phyloP scores from a whole-genome alignment of 1,140 invertebrate genomes.

The Drosophila murphyi region DNA sequence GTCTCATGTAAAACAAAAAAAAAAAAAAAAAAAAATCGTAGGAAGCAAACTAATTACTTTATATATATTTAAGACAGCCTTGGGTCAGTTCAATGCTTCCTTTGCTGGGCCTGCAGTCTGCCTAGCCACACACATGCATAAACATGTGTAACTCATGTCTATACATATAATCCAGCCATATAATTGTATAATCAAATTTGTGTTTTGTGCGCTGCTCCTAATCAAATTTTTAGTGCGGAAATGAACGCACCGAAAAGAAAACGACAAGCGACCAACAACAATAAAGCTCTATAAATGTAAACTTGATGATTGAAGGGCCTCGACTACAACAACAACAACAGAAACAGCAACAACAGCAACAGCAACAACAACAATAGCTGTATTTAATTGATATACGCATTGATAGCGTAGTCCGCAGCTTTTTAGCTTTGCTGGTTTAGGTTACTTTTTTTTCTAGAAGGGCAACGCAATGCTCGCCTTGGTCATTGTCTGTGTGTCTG shows the following conservation, averaged over 20 bases:
- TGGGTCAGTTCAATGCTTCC: conserved; percentile 46
- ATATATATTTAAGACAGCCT: conserved; percentile 22
- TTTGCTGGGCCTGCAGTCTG: conserved; percentile 21
- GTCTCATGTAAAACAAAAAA: conserved; percentile 17
- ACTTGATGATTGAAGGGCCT: conserved; percentile 69
- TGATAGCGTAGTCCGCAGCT: conserved; percentile 54
- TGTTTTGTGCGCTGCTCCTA: conserved; percentile 20
- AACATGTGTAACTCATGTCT: neutral
- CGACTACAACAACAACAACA: conserved; percentile 43
- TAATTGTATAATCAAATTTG: conserved; percentile 33
- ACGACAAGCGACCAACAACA: conserved; percentile 22
- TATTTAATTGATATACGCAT: conserved; percentile 74
- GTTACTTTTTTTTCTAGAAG: conserved; percentile 35
- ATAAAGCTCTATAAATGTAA: conserved; percentile 48
- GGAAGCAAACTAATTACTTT: conserved; percentile 6
- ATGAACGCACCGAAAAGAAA: conserved; percentile 51
- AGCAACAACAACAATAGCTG: conserved; percentile 41
- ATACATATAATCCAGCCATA: neutral
- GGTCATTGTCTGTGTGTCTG: conserved; percentile 5
- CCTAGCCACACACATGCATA: neutral
- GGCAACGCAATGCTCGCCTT: conserved; percentile 45
- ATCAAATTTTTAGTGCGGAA: conserved; percentile 62
- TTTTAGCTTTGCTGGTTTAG: conserved; percentile 20
- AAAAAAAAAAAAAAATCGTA: neutral
- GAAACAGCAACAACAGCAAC: conserved; percentile 32